Percentiles rank a stretch among this genome's conserved stretches.
These are phyloP conservation scores for Pygoscelis antarcticus DNA, from an alignment of 2,113 vertebrate species.

Conservation along the genomic window DNA sequence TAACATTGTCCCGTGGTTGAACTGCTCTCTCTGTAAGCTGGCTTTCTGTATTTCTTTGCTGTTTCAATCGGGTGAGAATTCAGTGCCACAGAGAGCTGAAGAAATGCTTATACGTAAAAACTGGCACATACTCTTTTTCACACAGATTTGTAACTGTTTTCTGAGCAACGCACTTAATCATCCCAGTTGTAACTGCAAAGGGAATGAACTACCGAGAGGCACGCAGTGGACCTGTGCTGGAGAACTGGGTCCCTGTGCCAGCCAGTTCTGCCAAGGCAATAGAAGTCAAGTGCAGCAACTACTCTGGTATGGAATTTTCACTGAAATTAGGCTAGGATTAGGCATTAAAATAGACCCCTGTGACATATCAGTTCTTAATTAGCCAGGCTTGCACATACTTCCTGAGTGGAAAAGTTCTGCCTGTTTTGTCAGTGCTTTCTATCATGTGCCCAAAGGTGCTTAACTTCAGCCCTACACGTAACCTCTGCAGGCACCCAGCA, in stretches of 20 bases:
- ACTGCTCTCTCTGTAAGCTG: not conserved
- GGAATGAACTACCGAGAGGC: not conserved
- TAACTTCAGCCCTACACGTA: accelerated
- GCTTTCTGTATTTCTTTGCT: not conserved
- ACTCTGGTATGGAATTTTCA: not conserved
- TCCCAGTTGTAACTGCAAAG: not conserved
- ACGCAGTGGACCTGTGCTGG: not conserved
- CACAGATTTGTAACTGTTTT: conserved; percentile 17
- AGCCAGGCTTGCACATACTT: not conserved
- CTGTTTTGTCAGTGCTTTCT: not conserved
- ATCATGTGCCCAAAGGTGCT: accelerated
- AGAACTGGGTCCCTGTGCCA: not conserved
- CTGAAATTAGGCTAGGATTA: not conserved
- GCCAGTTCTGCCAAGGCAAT: not conserved
- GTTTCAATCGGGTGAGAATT: conserved; percentile 33
- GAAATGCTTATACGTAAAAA: conserved; percentile 7
- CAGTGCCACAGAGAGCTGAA: not conserved
- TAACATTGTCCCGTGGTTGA: not conserved
- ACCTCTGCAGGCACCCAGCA: not conserved
- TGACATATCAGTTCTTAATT: not conserved
- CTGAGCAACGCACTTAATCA: conserved; percentile 9
- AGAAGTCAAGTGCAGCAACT: not conserved
- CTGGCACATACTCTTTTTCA: not conserved
- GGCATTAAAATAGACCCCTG: not conserved
- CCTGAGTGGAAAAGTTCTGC: not conserved